phyloP scores from a whole-genome alignment of 2,888 invertebrate genomes.

The Opisthograptis luteolata region DNA sequence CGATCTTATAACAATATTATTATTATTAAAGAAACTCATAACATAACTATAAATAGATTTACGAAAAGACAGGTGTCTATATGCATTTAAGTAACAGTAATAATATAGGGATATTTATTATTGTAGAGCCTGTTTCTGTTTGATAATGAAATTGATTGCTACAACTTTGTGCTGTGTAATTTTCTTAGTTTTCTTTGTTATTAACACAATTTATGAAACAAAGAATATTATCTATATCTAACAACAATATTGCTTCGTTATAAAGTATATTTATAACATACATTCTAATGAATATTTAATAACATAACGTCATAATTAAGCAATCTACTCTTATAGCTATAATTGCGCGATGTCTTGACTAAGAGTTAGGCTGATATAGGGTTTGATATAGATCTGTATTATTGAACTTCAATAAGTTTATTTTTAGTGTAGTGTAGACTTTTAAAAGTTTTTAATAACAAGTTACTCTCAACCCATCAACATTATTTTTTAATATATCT shows the following conservation, averaged over 20 bases:
- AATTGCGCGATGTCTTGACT: slow-evolving; percentile 37
- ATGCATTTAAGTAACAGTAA: slow-evolving; percentile 1
- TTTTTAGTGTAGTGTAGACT: no score
- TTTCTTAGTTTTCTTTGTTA: no score
- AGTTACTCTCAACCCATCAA: background rate
- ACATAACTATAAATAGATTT: slow-evolving; percentile 18
- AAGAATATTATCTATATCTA: no score
- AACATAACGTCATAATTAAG: slow-evolving; percentile 6
- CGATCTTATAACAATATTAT: slow-evolving; percentile 72
- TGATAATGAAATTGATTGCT: no score
- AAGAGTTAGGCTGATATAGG: no score
- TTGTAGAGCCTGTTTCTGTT: slow-evolving; percentile 1
- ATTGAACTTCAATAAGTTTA: no score
- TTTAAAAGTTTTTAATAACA: background rate
- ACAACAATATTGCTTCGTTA: slow-evolving; percentile 26
- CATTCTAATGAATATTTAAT: background rate
- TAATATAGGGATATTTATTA: background rate
- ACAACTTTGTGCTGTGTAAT: no score
- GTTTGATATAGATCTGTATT: no score
- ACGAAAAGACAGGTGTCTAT: slow-evolving; percentile 14
- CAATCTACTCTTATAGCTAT: slow-evolving; percentile 31
- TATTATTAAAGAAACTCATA: slow-evolving; percentile 57
- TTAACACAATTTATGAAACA: no score
- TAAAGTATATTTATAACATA: slow-evolving; percentile 20
- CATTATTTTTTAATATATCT: background rate